Percentiles rank a stretch among this genome's conserved stretches.
Evolutionary conservation across 2,888 invertebrate genomes (phyloP).

Genomic region (Eupelmus urozonus): DNA sequence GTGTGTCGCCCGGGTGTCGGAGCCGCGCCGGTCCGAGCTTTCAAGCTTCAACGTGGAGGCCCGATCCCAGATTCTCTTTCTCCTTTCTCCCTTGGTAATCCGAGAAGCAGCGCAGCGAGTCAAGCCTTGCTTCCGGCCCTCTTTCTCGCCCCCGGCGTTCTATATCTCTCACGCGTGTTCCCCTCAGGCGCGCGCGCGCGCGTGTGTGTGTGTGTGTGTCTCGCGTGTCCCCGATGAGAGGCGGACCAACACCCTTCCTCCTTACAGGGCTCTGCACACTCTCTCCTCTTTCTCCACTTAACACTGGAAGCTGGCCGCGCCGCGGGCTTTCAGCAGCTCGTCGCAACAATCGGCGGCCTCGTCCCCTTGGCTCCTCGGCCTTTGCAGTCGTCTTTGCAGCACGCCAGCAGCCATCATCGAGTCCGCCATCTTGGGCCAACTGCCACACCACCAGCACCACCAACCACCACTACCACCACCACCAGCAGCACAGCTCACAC

Average conservation of each 20-base stretch:
- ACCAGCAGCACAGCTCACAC: background rate
- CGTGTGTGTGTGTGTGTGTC: too few relatives aligned
- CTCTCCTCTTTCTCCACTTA: background rate
- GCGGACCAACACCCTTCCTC: conserved; percentile 36
- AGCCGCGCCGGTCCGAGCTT: too few relatives aligned
- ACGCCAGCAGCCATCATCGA: conserved; percentile 74
- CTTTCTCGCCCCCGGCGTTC: too few relatives aligned
- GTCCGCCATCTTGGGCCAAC: conserved; percentile 76
- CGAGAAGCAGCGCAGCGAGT: too few relatives aligned
- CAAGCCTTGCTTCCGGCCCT: too few relatives aligned
- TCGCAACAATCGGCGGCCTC: background rate
- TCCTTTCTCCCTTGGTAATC: too few relatives aligned
- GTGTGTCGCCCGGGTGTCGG: too few relatives aligned
- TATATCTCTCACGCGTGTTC: too few relatives aligned
- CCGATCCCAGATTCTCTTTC: too few relatives aligned
- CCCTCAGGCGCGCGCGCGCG: too few relatives aligned
- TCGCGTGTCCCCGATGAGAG: background rate
- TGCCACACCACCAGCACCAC: conserved; percentile 65
- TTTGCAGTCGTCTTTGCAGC: conserved; percentile 68
- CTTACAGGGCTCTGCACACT: background rate
- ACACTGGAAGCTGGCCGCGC: background rate
- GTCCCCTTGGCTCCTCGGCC: conserved; percentile 9
- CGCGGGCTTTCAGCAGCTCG: background rate
- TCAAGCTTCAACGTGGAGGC: too few relatives aligned
- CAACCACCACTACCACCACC: background rate